These are phyloP conservation scores for Carcinoscorpius rotundicauda DNA, from an alignment of 1,140 invertebrate genomes.

Conservation along the genomic window DNA sequence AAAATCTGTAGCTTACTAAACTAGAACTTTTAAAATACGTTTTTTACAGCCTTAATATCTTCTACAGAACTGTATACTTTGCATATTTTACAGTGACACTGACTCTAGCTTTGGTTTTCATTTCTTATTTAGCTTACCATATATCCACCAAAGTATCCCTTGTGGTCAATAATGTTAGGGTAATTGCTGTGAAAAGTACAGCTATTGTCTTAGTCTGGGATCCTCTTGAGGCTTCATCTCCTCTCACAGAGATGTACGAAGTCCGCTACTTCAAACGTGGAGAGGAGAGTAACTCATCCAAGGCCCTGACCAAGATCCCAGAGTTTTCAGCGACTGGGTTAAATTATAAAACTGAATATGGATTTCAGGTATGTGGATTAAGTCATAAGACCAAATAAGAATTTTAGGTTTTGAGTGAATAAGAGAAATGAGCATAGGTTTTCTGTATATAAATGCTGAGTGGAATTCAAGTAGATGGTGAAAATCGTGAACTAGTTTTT, in stretches of 20 bases:
- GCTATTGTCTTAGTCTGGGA: conserved; percentile 80
- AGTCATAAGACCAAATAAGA: neutral
- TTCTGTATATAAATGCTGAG: too few relatives aligned
- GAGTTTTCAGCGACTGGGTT: conserved; percentile 54
- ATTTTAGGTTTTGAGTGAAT: too few relatives aligned
- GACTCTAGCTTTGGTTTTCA: neutral
- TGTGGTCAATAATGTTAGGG: conserved; percentile 64
- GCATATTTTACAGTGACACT: neutral
- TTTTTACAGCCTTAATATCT: neutral
- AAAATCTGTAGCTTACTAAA: neutral
- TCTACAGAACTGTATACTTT: neutral
- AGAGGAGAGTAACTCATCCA: conserved; percentile 63
- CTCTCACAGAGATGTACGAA: conserved; percentile 33
- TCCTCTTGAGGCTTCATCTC: conserved; percentile 50
- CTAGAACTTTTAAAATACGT: neutral
- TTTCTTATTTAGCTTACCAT: neutral
- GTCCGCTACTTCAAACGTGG: conserved; percentile 60
- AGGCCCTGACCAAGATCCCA: conserved; percentile 57
- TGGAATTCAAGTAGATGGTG: too few relatives aligned
- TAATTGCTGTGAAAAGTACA: conserved; percentile 61
- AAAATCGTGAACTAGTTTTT: too few relatives aligned
- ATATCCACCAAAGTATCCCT: neutral
- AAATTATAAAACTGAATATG: conserved; percentile 74
- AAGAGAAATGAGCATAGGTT: too few relatives aligned
- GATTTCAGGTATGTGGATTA: conserved; percentile 51